Evolutionary conservation across 2,113 vertebrate species (phyloP).

Genomic region (Sphaerodactylus townsendi): DNA sequence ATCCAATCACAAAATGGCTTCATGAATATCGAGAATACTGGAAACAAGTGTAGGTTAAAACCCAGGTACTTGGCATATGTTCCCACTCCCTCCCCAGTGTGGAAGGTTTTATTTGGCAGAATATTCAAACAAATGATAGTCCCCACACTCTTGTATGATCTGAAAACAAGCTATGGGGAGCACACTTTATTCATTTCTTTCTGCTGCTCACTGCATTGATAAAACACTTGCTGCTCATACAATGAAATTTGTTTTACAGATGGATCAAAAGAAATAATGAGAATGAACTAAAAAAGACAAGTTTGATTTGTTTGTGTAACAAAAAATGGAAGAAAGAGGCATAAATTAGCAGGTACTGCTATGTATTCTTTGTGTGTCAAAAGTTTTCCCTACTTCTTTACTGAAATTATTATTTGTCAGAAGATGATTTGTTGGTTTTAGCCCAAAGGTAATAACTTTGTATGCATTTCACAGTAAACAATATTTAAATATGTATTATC

Average conservation of each 20-base stretch:
- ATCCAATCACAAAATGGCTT: no score
- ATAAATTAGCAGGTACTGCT: background rate
- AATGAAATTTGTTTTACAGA: conserved; percentile 29
- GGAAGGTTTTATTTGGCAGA: no score
- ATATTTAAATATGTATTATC: conserved; percentile 63
- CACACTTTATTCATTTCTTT: background rate
- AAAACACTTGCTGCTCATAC: conserved; percentile 35
- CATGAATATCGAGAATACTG: no score
- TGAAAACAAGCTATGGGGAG: no score
- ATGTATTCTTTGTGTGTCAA: conserved; percentile 10
- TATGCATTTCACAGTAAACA: conserved; percentile 50
- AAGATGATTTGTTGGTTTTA: conserved; percentile 44
- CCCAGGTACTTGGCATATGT: no score
- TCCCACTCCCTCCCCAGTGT: no score
- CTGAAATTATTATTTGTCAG: conserved; percentile 40
- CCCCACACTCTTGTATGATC: no score
- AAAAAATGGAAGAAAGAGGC: conserved; percentile 2
- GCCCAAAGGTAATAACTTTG: conserved; percentile 50
- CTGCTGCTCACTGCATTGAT: conserved; percentile 8
- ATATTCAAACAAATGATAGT: no score
- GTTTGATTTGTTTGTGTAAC: conserved; percentile 22
- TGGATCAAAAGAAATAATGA: conserved; percentile 36
- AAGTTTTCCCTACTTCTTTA: conserved; percentile 42
- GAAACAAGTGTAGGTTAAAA: no score
- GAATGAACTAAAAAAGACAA: conserved; percentile 17